Evolutionary conservation across 2,888 invertebrate species (phyloP).

Genomic region (Dryadula phaetusa): DNA sequence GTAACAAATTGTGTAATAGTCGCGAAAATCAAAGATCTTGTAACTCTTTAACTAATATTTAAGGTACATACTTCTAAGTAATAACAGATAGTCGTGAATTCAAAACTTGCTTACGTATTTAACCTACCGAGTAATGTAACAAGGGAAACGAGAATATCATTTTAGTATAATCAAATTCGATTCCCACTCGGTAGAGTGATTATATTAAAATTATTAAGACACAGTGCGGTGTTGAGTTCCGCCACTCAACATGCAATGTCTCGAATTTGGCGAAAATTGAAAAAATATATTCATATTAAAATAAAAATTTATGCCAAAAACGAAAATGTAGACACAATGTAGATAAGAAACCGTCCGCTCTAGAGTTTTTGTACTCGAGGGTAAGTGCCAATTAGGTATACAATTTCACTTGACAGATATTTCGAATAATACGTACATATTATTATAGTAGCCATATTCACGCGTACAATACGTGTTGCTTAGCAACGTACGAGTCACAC

Average conservation of each 20-base stretch:
- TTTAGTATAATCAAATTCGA: too few species aligned
- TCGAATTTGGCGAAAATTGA: too few species aligned
- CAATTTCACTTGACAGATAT: background rate
- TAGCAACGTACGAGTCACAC: too few species aligned
- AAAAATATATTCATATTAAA: background rate
- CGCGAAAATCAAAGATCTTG: too few species aligned
- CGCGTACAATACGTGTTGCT: too few species aligned
- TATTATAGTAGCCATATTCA: background rate
- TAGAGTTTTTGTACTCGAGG: background rate
- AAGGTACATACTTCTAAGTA: too few species aligned
- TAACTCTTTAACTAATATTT: too few species aligned
- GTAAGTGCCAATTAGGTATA: slow-evolving; percentile 15
- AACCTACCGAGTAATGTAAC: too few species aligned
- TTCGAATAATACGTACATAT: background rate
- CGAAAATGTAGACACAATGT: slow-evolving; percentile 2
- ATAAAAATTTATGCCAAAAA: background rate
- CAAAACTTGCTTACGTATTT: too few species aligned
- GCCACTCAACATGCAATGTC: background rate
- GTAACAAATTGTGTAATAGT: too few species aligned
- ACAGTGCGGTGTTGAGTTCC: background rate
- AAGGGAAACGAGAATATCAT: slow-evolving; percentile 11
- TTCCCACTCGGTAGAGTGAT: background rate
- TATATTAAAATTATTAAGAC: background rate
- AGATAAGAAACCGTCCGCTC: background rate
- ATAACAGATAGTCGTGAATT: too few species aligned